phyloP scores from a whole-genome alignment of 2,888 invertebrate species.

The Drosophila multiciliata region DNA sequence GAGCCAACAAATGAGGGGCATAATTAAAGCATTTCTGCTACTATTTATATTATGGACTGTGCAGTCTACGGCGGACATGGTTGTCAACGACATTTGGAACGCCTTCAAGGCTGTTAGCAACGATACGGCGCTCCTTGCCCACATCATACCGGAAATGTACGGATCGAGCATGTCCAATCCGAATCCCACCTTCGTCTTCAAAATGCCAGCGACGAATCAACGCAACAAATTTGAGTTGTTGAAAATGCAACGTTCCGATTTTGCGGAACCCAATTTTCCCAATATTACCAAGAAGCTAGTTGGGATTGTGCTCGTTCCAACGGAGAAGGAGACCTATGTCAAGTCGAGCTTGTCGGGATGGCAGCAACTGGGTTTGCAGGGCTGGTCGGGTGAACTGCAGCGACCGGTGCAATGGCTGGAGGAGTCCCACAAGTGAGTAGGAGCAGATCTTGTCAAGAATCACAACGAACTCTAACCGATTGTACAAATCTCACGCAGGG shows the following conservation, averaged over 20 bases:
- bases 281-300: constrained; percentile 61
- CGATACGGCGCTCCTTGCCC: constrained; percentile 64
- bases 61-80: constrained; percentile 35
- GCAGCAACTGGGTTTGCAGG: constrained; percentile 82
- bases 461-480: not conserved
- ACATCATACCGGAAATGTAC: constrained; percentile 81
- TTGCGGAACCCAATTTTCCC: constrained; percentile 82
- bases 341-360: constrained; percentile 56
- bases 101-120: constrained; percentile 80
- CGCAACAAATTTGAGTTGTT: constrained; percentile 49
- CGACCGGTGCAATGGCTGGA: constrained; percentile 46
- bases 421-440: constrained; percentile 60
- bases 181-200: constrained; percentile 79
- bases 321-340: constrained; percentile 21
- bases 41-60: not conserved
- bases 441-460: not conserved
- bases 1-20: constrained; percentile 38
- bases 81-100: constrained; percentile 72
- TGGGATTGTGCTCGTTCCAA: not conserved
- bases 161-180: constrained; percentile 62
- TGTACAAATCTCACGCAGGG: constrained; percentile 22
- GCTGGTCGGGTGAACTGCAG: constrained; percentile 80
- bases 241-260: constrained; percentile 79
- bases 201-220: constrained; percentile 62
- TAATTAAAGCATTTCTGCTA: constrained; percentile 16